Evolutionary conservation across 2,797 vertebrate genomes (phyloP).

Genomic region (Phoebastria nigripes): DNA sequence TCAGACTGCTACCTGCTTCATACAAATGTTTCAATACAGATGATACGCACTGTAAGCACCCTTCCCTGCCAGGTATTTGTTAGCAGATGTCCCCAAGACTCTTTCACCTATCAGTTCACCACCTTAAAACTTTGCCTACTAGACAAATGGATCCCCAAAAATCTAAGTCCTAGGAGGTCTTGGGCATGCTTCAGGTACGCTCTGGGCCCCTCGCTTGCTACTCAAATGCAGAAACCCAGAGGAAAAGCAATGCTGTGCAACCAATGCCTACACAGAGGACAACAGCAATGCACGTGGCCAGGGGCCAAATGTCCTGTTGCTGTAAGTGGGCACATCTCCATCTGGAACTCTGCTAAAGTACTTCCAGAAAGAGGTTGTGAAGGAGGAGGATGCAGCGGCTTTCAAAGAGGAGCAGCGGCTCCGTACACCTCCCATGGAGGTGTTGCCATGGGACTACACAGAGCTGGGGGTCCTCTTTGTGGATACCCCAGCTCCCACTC

Average conservation of each 20-base stretch:
- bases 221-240: not conserved
- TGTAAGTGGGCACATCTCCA: not conserved
- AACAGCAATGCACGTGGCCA: not conserved
- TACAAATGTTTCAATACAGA: not conserved
- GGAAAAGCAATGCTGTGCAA: not conserved
- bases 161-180: not conserved
- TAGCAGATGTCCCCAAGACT: not conserved
- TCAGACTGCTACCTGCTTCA: not conserved
- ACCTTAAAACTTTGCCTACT: not conserved
- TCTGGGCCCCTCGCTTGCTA: not conserved
- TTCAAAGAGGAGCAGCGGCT: not conserved
- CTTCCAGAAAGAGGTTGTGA: not conserved
- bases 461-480: not conserved
- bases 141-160: not conserved
- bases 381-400: not conserved
- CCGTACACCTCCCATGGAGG: accelerated
- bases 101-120: not conserved
- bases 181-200: not conserved
- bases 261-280: not conserved
- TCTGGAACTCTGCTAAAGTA: not conserved
- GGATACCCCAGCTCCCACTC: not conserved
- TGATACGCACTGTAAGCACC: not conserved
- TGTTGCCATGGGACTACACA: not conserved
- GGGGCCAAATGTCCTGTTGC: not conserved
- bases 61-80: not conserved